Evolutionary conservation across 1,140 invertebrate genomes (phyloP).

Genomic region (Camponotus floridanus): DNA sequence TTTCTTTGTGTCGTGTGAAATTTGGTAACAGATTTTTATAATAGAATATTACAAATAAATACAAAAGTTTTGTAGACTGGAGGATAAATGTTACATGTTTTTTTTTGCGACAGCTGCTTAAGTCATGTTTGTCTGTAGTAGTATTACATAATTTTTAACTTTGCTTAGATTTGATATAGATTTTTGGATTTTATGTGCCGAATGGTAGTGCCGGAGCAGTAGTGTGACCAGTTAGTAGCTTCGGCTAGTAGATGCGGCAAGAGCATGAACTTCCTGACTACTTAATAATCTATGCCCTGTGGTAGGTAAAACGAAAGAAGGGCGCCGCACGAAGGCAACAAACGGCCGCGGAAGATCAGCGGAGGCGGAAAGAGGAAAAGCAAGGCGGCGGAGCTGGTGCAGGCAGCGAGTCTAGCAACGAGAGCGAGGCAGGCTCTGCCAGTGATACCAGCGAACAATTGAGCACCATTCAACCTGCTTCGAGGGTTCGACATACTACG

Average conservation of each 20-base stretch:
- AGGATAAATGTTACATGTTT: not conserved
- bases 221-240: conserved; percentile 62
- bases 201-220: conserved; percentile 53
- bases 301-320: conserved; percentile 86
- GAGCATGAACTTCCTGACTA: conserved; percentile 84
- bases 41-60: not conserved
- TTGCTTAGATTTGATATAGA: conserved; percentile 22
- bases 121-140: not conserved
- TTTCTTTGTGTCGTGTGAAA: no score
- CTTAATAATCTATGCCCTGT: conserved; percentile 83
- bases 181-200: conserved; percentile 17
- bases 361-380: conserved; percentile 83
- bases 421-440: conserved; percentile 84
- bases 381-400: conserved; percentile 76
- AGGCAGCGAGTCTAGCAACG: conserved; percentile 84
- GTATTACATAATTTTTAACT: conserved; percentile 1
- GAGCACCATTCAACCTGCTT: conserved; percentile 79
- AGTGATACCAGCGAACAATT: conserved; percentile 84
- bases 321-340: conserved; percentile 84
- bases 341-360: conserved; percentile 82
- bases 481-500: conserved; percentile 78
- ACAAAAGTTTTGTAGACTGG: not conserved
- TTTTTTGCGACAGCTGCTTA: not conserved
- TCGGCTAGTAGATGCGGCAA: conserved; percentile 77
- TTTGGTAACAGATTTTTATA: not conserved